Conservation (phyloP, 1,140 invertebrate species). For the Drosophila lacteicornis region DNA sequence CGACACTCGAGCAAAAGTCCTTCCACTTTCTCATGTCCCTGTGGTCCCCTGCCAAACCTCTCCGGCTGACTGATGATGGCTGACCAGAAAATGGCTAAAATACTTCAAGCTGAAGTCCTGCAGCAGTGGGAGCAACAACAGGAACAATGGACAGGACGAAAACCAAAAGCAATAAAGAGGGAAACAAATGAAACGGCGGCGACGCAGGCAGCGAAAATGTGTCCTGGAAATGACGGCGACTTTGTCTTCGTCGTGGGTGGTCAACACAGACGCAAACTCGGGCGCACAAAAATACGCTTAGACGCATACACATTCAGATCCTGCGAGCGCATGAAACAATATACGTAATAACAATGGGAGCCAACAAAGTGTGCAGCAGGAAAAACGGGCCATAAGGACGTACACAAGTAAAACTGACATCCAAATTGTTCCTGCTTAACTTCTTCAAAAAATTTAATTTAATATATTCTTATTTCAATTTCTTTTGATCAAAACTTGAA, state of each 20-base stretch:
- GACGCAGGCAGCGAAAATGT: slow-evolving; percentile 63
- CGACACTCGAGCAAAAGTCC: slow-evolving; percentile 21
- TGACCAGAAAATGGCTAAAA: slow-evolving; percentile 77
- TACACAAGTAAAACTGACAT: slow-evolving; percentile 1
- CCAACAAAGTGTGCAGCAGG: slow-evolving; percentile 58
- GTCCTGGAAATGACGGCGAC: slow-evolving; percentile 70
- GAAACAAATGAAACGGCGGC: slow-evolving; percentile 67
- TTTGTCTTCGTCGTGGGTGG: slow-evolving; percentile 63
- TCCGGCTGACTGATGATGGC: slow-evolving; percentile 54
- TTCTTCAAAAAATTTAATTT: background rate
- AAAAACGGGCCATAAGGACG: slow-evolving; percentile 52
- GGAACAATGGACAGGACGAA: slow-evolving; percentile 39
- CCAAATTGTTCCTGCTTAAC: background rate
- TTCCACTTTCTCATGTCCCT: background rate
- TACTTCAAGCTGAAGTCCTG: slow-evolving; percentile 74
- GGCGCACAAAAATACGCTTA: slow-evolving; percentile 19
- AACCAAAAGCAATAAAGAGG: slow-evolving; percentile 70
- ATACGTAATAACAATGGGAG: slow-evolving; percentile 62
- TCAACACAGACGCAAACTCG: slow-evolving; percentile 26
- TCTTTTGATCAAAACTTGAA: no score
- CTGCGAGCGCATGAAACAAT: slow-evolving; percentile 45
- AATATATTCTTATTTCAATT: background rate
- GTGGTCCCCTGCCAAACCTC: slow-evolving; percentile 1
- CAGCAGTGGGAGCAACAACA: slow-evolving; percentile 19
- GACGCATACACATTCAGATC: slow-evolving; percentile 31